Evolutionary conservation across 2,888 invertebrate genomes (phyloP).

Genomic region (Chrysodeixis includens): DNA sequence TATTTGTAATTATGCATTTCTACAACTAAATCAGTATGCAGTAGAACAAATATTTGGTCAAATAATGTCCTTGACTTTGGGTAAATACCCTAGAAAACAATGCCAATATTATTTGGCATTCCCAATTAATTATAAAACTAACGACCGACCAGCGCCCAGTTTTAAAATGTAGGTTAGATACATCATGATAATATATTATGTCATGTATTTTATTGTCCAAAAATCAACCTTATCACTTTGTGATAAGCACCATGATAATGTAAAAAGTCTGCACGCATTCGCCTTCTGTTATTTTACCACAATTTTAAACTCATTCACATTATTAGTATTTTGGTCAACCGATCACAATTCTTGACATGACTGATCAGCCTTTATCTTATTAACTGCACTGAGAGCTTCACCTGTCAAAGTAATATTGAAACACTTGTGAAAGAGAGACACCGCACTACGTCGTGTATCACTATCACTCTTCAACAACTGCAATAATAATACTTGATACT

Average conservation of each 20-base stretch:
- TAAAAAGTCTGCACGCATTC: too few relatives aligned
- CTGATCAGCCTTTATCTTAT: background rate
- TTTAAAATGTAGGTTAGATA: too few relatives aligned
- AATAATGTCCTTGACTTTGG: conserved; percentile 34
- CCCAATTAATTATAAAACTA: background rate
- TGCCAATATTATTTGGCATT: conserved; percentile 4
- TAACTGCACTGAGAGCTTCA: too few relatives aligned
- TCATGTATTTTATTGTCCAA: too few relatives aligned
- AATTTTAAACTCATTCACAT: background rate
- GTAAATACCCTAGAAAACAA: conserved; percentile 1
- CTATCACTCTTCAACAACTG: too few relatives aligned
- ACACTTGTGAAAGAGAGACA: too few relatives aligned
- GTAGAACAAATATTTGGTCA: conserved; percentile 6
- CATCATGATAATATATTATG: too few relatives aligned
- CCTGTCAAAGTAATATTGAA: too few relatives aligned
- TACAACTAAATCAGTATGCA: background rate
- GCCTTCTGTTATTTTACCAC: background rate
- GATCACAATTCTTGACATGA: too few relatives aligned
- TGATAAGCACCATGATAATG: background rate
- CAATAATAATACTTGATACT: too few relatives aligned
- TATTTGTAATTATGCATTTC: background rate
- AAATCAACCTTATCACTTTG: conserved; percentile 1
- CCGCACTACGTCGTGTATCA: too few relatives aligned
- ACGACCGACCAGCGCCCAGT: background rate
- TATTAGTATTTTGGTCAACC: too few relatives aligned